phyloP scores from a whole-genome alignment of 2,888 invertebrate species.

The Polymixis flavicincta region DNA sequence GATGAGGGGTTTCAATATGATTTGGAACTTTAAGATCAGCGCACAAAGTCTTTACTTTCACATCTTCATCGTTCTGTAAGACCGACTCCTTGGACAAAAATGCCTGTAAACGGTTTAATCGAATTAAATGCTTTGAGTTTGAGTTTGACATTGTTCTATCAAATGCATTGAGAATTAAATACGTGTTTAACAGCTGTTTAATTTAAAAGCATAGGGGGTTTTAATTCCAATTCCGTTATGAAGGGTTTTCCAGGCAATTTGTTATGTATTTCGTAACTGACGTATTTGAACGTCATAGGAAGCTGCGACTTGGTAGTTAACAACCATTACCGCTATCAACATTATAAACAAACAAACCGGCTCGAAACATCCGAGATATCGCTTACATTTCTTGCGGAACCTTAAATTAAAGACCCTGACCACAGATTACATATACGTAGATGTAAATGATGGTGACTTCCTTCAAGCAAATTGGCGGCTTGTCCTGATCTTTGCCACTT shows the following conservation, averaged over 20 bases:
- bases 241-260: background rate
- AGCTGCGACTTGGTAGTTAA: slow-evolving; percentile 7
- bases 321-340: slow-evolving; percentile 14
- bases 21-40: background rate
- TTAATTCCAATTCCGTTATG: background rate
- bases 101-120: too few species aligned
- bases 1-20: background rate
- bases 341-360: slow-evolving; percentile 43
- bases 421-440: slow-evolving; percentile 26
- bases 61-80: background rate
- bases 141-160: too few species aligned
- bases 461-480: slow-evolving; percentile 42
- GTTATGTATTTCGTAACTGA: slow-evolving; percentile 7
- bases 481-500: slow-evolving; percentile 59
- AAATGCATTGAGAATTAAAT: background rate
- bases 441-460: slow-evolving; percentile 42
- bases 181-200: background rate
- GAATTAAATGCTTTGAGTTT: too few species aligned
- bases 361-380: slow-evolving; percentile 29
- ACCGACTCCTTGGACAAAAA: too few species aligned
- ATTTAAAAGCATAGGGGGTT: background rate
- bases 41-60: background rate
- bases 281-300: slow-evolving; percentile 19
- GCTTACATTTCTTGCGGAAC: slow-evolving; percentile 42
- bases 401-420: slow-evolving; percentile 43